Percentiles rank a stretch among this genome's conserved stretches.
Conservation (phyloP, 1,140 invertebrate species). For the Mactra quadrangularis region DNA sequence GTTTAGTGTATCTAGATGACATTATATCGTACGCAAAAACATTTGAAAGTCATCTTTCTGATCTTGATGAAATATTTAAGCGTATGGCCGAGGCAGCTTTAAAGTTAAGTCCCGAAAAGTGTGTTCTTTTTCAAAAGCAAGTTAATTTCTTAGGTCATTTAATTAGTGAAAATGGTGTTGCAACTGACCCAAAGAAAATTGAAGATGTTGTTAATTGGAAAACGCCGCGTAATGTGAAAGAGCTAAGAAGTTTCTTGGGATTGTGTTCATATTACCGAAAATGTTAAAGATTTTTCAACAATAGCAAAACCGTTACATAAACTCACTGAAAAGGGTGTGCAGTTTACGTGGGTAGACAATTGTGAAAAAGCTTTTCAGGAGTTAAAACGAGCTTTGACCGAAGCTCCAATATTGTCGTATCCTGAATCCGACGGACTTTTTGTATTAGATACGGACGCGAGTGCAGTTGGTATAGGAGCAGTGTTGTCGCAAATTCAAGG, state of each 20-base stretch:
- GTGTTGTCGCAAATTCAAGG: conserved; percentile 24
- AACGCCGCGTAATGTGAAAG: conserved; percentile 13
- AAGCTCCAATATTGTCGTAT: background rate
- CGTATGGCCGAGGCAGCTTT: conserved; percentile 23
- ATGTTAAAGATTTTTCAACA: conserved; percentile 5
- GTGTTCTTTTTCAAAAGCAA: conserved; percentile 37
- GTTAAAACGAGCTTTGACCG: background rate
- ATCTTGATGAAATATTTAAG: conserved; percentile 23
- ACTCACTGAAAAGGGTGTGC: conserved; percentile 9
- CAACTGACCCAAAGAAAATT: conserved; percentile 35
- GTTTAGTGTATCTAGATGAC: conserved; percentile 59
- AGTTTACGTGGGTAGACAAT: conserved; percentile 1
- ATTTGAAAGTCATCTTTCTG: conserved; percentile 36
- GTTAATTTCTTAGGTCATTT: conserved; percentile 23
- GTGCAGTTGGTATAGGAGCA: conserved; percentile 3
- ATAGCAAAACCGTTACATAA: conserved; percentile 20
- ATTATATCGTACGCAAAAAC: conserved; percentile 59
- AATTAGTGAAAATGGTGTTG: conserved; percentile 7
- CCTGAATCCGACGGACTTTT: background rate
- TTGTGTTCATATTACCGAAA: conserved; percentile 43
- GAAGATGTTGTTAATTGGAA: conserved; percentile 29
- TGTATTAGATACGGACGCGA: conserved; percentile 32
- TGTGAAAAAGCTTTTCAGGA: conserved; percentile 12
- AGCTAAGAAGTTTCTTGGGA: conserved; percentile 57
- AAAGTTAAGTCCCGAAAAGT: conserved; percentile 51